A percentile compares a stretch with the other conserved stretches of the same genome.
Evolutionary conservation across 2,888 invertebrate species (phyloP).

Genomic region (Chrysolina oricalcia): DNA sequence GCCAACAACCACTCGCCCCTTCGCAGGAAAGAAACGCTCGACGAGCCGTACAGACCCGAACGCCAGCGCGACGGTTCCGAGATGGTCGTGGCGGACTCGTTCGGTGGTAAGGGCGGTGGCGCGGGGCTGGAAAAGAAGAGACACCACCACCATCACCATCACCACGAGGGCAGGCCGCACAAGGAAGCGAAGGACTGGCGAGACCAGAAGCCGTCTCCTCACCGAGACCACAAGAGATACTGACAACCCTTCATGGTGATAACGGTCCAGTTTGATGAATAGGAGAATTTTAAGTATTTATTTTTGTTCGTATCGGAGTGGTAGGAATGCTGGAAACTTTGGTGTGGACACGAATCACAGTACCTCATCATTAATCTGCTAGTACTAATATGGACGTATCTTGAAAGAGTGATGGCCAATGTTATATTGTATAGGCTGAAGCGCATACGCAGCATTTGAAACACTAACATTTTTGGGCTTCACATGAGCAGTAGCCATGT

Average conservation of each 20-base stretch:
- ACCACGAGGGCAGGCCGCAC: slow-evolving; percentile 79
- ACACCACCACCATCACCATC: slow-evolving; percentile 86
- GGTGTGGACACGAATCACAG: not conserved
- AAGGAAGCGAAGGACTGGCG: slow-evolving; percentile 76
- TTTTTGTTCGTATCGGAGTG: not conserved
- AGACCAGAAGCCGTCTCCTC: slow-evolving; percentile 72
- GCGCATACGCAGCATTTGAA: too few relatives aligned
- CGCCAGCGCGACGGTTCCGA: slow-evolving; percentile 81
- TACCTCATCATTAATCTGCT: not conserved
- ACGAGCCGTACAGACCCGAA: slow-evolving; percentile 76
- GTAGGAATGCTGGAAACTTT: not conserved
- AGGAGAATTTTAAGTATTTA: slow-evolving; percentile 31
- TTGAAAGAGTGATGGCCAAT: too few relatives aligned
- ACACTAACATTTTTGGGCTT: too few relatives aligned
- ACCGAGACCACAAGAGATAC: slow-evolving; percentile 75
- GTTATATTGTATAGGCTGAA: too few relatives aligned
- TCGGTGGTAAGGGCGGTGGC: slow-evolving; percentile 71
- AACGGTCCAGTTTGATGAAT: slow-evolving; percentile 67
- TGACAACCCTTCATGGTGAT: slow-evolving; percentile 69
- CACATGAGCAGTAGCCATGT: too few relatives aligned
- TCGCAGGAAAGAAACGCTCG: slow-evolving; percentile 82
- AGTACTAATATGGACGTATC: too few relatives aligned
- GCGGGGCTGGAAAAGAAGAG: slow-evolving; percentile 76
- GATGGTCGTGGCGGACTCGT: slow-evolving; percentile 80
- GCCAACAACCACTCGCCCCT: slow-evolving; percentile 75